Percentiles rank a stretch among this genome's conserved stretches.
These are phyloP conservation scores for Oenanthe melanoleuca DNA, from an alignment of 2,113 vertebrate species.

Conservation along the genomic window DNA sequence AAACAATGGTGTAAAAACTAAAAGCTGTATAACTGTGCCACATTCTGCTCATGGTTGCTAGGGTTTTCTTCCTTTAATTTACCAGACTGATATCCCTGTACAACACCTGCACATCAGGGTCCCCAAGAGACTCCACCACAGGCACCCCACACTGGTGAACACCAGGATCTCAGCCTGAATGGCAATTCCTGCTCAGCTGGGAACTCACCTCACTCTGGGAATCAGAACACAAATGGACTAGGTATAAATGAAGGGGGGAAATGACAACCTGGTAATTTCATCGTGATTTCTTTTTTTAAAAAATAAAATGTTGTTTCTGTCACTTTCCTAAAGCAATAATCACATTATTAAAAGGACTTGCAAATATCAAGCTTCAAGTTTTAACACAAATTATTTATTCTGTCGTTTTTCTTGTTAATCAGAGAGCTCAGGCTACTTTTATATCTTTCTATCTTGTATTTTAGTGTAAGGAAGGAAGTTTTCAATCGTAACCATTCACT, in stretches of 20 bases:
- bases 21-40: not conserved
- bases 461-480: not conserved
- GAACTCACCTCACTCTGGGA: not conserved
- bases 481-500: not conserved
- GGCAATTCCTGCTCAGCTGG: not conserved
- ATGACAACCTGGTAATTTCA: not conserved
- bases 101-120: not conserved
- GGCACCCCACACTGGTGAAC: accelerated
- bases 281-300: not conserved
- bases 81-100: not conserved
- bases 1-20: not conserved
- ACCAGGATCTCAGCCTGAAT: not conserved
- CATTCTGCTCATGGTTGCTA: not conserved
- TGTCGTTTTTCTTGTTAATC: not conserved
- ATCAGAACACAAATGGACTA: not conserved
- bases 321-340: not conserved
- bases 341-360: not conserved
- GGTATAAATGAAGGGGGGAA: not conserved
- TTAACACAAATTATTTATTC: not conserved
- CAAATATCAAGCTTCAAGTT: not conserved
- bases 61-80: not conserved
- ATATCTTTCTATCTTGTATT: not conserved
- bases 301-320: not conserved
- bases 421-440: not conserved
- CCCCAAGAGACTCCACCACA: not conserved